phyloP scores from a whole-genome alignment of 1,140 invertebrate genomes.

The Hestina assimilis region DNA sequence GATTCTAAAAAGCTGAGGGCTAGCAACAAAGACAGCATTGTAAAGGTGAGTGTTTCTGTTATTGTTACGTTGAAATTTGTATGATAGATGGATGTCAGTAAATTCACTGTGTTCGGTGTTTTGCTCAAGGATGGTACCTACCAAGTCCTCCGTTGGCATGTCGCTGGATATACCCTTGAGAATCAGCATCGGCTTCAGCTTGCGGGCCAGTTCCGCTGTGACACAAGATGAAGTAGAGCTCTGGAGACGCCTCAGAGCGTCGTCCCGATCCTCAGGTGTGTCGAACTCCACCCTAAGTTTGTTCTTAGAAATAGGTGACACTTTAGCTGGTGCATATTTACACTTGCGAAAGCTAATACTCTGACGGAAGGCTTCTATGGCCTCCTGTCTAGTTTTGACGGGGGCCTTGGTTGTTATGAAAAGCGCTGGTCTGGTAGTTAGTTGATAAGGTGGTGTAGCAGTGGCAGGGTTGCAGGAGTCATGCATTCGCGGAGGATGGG shows the following conservation, averaged over 20 bases:
- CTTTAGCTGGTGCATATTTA: conserved; percentile 6
- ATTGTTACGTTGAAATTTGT: no score
- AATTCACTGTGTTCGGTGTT: background rate
- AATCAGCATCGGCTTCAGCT: background rate
- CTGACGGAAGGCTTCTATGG: background rate
- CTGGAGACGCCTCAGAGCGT: background rate
- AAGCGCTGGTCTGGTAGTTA: no score
- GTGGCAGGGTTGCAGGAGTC: no score
- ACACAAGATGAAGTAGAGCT: background rate
- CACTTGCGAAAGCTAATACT: background rate
- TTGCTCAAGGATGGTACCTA: background rate
- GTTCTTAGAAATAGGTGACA: background rate
- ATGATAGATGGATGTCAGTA: no score
- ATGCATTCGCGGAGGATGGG: no score
- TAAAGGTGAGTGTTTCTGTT: no score
- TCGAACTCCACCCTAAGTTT: conserved; percentile 13
- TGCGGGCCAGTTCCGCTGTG: background rate
- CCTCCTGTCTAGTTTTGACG: background rate
- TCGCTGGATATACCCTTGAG: background rate
- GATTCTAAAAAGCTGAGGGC: no score
- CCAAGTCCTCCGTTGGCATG: background rate
- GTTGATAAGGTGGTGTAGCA: no score
- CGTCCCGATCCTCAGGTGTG: background rate
- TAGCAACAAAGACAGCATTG: no score
- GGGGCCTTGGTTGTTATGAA: no score